A percentile compares a stretch with the other conserved stretches of the same genome.
Conservation (phyloP, 2,888 invertebrate species). For the Drosophila mimetica region DNA sequence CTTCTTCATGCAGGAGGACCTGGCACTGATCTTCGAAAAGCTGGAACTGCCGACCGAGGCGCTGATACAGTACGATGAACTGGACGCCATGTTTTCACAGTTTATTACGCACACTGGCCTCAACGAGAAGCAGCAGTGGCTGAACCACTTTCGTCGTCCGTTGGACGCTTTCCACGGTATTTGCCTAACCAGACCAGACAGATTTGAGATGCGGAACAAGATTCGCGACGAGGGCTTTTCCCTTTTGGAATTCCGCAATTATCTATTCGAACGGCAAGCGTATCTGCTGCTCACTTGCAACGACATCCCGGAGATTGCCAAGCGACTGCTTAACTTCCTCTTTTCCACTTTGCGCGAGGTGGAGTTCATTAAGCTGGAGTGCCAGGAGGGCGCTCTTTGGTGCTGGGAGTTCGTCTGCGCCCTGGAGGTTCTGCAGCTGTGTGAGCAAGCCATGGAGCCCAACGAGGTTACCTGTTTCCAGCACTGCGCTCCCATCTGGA, state of each 20-base stretch:
- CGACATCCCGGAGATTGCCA: conserved; percentile 89
- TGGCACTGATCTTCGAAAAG: conserved; percentile 97
- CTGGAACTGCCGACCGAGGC: conserved; percentile 96
- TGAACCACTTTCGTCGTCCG: conserved; percentile 91
- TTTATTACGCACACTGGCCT: conserved; percentile 97
- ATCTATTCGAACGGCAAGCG: conserved; percentile 96
- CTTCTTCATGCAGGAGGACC: conserved; percentile 96
- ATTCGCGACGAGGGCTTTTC: conserved; percentile 86
- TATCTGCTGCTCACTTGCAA: conserved; percentile 88
- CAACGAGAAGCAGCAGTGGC: conserved; percentile 94
- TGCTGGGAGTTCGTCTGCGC: conserved; percentile 98
- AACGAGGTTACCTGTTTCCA: conserved; percentile 91
- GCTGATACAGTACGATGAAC: conserved; percentile 97
- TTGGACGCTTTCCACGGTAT: conserved; percentile 94
- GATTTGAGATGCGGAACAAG: conserved; percentile 85
- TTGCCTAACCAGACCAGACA: conserved; percentile 86
- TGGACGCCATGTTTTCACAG: conserved; percentile 98
- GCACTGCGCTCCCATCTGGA: conserved; percentile 94
- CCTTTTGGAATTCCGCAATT: conserved; percentile 95
- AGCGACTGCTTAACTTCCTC: conserved; percentile 94
- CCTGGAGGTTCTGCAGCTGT: conserved; percentile 93
- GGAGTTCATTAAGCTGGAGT: conserved; percentile 90
- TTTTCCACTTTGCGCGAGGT: conserved; percentile 95
- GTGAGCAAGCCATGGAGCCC: conserved; percentile 88
- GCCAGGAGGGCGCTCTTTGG: conserved; percentile 92